A percentile compares a stretch with the other conserved stretches of the same genome.
phyloP scores from a whole-genome alignment of 2,113 vertebrate species.

The Melanerpes aurifrons region DNA sequence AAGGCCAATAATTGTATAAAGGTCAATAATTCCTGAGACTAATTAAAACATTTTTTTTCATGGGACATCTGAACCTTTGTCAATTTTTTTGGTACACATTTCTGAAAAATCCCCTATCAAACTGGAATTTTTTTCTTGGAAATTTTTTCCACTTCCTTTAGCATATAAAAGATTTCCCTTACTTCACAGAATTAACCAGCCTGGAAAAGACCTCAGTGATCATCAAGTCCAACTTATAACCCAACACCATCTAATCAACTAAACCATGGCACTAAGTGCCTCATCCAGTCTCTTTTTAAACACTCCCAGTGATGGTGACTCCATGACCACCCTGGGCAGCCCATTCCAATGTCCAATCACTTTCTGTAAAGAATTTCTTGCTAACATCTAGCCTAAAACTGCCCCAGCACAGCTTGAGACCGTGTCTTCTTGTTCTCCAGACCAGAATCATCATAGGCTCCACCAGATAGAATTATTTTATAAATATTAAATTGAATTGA shows the following conservation, averaged over 20 bases:
- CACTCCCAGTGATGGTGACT: too few relatives aligned
- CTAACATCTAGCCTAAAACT: too few relatives aligned
- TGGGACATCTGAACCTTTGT: neutral
- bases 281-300: too few relatives aligned
- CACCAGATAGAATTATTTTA: neutral
- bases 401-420: too few relatives aligned
- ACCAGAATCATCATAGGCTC: neutral
- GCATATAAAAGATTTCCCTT: neutral
- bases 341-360: too few relatives aligned
- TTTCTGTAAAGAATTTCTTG: too few relatives aligned
- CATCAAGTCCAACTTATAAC: too few relatives aligned
- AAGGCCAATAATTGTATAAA: neutral
- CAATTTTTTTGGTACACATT: neutral
- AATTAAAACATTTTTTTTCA: neutral
- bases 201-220: too few relatives aligned
- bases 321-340: too few relatives aligned
- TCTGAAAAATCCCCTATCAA: neutral
- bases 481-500: neutral
- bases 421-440: neutral
- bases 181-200: neutral
- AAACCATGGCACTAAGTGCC: too few relatives aligned
- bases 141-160: neutral
- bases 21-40: neutral
- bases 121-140: neutral
- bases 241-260: too few relatives aligned